Percentiles rank a stretch among this genome's conserved stretches.
Conservation (phyloP, 2,113 vertebrate genomes). For the Perca schrenkii region DNA sequence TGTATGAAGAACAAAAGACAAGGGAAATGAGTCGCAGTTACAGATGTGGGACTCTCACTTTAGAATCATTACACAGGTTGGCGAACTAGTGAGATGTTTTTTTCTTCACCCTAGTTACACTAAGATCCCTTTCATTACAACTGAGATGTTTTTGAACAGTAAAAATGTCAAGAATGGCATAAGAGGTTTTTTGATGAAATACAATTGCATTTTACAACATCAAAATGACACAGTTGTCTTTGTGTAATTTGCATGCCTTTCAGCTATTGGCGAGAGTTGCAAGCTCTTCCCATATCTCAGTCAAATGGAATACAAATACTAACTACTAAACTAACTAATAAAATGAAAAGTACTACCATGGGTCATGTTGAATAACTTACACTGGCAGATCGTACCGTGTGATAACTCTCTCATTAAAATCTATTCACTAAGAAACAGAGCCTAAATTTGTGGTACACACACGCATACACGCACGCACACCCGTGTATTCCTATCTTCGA, state of each 20-base stretch:
- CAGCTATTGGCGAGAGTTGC: conserved; percentile 17
- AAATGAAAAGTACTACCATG: background rate
- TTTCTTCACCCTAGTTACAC: conserved; percentile 15
- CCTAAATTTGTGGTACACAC: background rate
- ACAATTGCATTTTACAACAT: background rate
- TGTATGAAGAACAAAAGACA: conserved; percentile 50
- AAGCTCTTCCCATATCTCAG: background rate
- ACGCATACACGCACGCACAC: background rate
- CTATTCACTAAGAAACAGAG: background rate
- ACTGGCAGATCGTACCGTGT: background rate
- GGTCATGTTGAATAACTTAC: background rate
- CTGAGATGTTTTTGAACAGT: conserved; percentile 18
- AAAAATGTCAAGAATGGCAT: conserved; percentile 38
- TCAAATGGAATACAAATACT: background rate
- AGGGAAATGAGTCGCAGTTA: conserved; percentile 37
- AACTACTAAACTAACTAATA: background rate
- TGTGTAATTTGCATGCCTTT: conserved; percentile 11
- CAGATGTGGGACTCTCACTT: conserved; percentile 51
- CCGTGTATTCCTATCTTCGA: background rate
- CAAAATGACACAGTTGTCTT: conserved; percentile 10
- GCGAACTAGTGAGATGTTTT: conserved; percentile 17
- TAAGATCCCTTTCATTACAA: conserved; percentile 25
- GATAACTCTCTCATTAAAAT: background rate
- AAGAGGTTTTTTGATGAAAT: background rate
- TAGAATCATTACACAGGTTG: conserved; percentile 29